phyloP scores from a whole-genome alignment of 2,113 vertebrate genomes.

The Seriola aureovittata region DNA sequence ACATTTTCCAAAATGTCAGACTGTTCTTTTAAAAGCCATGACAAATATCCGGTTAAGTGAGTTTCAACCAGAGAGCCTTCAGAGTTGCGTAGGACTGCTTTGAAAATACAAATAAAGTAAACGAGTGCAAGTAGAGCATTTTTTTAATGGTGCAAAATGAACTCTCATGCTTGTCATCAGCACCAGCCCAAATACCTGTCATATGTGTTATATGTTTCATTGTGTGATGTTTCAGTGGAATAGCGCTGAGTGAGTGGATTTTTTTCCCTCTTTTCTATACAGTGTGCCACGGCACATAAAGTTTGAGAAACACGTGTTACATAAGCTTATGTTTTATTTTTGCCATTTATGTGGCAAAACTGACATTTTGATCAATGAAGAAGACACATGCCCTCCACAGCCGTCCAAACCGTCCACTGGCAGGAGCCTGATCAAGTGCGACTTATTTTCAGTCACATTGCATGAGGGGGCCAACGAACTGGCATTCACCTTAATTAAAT shows the following conservation, averaged over 20 bases:
- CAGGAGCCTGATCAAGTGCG: constrained; percentile 80
- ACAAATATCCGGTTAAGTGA: not conserved
- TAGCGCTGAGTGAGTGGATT: not conserved
- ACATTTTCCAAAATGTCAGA: constrained; percentile 30
- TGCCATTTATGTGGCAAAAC: constrained; percentile 48
- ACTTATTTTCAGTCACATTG: constrained; percentile 83
- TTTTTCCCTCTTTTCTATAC: not conserved
- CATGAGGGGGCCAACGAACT: constrained; percentile 77
- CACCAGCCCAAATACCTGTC: constrained; percentile 18
- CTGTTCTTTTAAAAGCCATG: constrained; percentile 16
- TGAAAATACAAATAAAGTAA: constrained; percentile 7
- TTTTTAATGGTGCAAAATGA: constrained; percentile 10
- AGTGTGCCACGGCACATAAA: not conserved
- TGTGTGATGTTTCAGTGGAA: not conserved
- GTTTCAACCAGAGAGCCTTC: not conserved
- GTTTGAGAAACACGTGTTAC: not conserved
- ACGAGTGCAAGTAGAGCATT: constrained; percentile 4
- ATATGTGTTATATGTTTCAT: constrained; percentile 16
- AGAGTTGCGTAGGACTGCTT: not conserved
- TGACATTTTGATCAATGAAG: constrained; percentile 48
- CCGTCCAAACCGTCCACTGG: constrained; percentile 52
- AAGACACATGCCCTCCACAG: constrained; percentile 39
- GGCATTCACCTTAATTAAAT: constrained; percentile 88
- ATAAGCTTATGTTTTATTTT: not conserved
- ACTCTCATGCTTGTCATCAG: not conserved